These are phyloP conservation scores for Mormyrus proboscirostris DNA, from an alignment of 2,797 vertebrate species.

Conservation along the genomic window DNA sequence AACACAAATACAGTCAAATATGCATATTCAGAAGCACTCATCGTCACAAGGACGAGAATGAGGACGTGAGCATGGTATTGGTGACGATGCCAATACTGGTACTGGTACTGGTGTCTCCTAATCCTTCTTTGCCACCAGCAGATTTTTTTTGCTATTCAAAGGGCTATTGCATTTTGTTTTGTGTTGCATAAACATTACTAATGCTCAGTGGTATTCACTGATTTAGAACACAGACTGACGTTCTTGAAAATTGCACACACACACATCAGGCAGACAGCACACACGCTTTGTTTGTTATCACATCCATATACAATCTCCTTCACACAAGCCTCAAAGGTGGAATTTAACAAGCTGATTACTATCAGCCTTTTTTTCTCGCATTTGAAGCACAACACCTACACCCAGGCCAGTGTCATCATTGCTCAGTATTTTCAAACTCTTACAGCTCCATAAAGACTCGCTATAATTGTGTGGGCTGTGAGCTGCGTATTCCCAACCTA, in stretches of 20 bases:
- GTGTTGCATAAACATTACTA: not conserved
- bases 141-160: not conserved
- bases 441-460: not conserved
- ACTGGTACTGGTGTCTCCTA: not conserved
- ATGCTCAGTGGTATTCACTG: not conserved
- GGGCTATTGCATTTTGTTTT: not conserved
- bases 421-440: not conserved
- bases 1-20: not conserved
- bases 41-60: not conserved
- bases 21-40: not conserved
- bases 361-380: not conserved
- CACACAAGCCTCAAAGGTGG: not conserved
- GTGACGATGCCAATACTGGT: not conserved
- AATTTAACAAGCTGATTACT: conserved; percentile 4
- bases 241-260: not conserved
- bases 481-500: not conserved
- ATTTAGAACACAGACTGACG: not conserved
- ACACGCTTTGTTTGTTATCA: not conserved
- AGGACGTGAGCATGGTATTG: not conserved
- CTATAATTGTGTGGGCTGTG: not conserved
- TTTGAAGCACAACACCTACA: not conserved
- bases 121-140: not conserved
- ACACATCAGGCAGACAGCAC: not conserved
- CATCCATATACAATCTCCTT: not conserved
- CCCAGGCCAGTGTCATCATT: not conserved